These are phyloP conservation scores for Pristionchus maxplancki DNA, from an alignment of 2,888 invertebrate genomes.

Conservation along the genomic window DNA sequence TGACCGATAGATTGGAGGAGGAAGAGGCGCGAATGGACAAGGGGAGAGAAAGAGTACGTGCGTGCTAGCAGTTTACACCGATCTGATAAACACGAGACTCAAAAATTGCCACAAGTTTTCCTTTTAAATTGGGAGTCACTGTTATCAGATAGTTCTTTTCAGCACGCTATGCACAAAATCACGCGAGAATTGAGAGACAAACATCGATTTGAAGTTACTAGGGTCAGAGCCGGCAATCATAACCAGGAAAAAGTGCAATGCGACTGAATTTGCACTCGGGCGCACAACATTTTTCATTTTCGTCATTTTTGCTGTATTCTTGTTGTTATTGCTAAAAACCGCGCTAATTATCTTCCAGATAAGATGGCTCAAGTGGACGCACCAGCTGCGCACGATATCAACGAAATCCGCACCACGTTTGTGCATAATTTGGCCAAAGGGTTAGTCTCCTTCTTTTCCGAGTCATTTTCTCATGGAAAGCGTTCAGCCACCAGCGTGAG, in stretches of 20 bases:
- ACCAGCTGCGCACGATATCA: slow-evolving; percentile 34
- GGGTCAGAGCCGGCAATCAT: background rate
- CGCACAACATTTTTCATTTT: background rate
- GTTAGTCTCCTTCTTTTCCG: background rate
- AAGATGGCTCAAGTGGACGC: slow-evolving; percentile 35
- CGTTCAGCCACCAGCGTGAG: background rate
- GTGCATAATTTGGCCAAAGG: slow-evolving; percentile 16
- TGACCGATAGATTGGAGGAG: background rate
- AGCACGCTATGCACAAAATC: background rate
- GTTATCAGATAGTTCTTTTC: background rate
- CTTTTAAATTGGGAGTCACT: background rate
- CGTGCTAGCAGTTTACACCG: slow-evolving; percentile 22
- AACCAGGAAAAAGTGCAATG: background rate
- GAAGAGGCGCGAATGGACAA: background rate
- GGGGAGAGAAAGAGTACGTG: slow-evolving; percentile 43
- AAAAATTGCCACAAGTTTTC: background rate
- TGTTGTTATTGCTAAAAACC: background rate
- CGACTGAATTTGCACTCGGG: background rate
- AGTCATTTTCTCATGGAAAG: background rate
- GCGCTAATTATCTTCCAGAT: background rate
- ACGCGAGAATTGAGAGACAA: background rate
- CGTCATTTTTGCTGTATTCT: slow-evolving; percentile 23
- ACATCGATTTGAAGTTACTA: background rate
- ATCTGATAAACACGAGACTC: background rate
- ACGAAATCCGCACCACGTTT: slow-evolving; percentile 32